Base-by-base conservation (phyloP, 1,140 invertebrate species). In the Drosophila oshimai region DNA sequence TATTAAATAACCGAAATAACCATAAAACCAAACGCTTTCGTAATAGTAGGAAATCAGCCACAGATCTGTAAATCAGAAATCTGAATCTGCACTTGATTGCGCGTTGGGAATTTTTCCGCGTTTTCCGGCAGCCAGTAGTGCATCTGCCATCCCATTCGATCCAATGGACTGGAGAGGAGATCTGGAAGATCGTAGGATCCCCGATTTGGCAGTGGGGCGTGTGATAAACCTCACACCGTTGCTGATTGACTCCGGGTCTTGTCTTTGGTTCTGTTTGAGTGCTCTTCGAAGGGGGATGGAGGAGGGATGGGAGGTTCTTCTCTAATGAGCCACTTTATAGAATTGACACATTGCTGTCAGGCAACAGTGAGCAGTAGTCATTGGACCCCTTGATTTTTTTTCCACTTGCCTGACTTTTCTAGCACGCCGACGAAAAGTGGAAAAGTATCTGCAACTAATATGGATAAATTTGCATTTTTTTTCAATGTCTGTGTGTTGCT, bases 291-390 rank as follows among this genome's bases (percentile, higher is more conserved):
- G 4, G 17, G 17, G 55, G 18, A 6, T n/a, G n/a, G 13, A 15
- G 34, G 37, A 22, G 7, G 42, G 44, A 6, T 61, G 44, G 50
- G 50, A 42, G 33, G 54, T 51, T 31, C 47, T 49, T 45, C 47
- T 80, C 81, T 88, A 87, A 87, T 87, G 81, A 87, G 77, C 68
- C 81, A 81, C 69, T 87, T 86, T 81, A 88, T 74, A 70, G 77
- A 87, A 88, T 87, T 87, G 81, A 87, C 81, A 87, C 81, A 87
- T 88, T 83, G 73, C 70, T 79, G 84, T 83, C 83, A 88, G 70
- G 84, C 74, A 89, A 79, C 77, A 83, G 61, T 78, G 78, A 61
- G 28, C 79, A 64, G 24, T 3, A 46, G 29, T n/a, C n/a, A 9
- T 15, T 24, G 46, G 31, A 24, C 28, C 28, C 9, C 39, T 33